A percentile compares a stretch with the other conserved stretches of the same genome.
Evolutionary conservation across 2,113 vertebrate genomes (phyloP).

Genomic region (Anseranas semipalmata): DNA sequence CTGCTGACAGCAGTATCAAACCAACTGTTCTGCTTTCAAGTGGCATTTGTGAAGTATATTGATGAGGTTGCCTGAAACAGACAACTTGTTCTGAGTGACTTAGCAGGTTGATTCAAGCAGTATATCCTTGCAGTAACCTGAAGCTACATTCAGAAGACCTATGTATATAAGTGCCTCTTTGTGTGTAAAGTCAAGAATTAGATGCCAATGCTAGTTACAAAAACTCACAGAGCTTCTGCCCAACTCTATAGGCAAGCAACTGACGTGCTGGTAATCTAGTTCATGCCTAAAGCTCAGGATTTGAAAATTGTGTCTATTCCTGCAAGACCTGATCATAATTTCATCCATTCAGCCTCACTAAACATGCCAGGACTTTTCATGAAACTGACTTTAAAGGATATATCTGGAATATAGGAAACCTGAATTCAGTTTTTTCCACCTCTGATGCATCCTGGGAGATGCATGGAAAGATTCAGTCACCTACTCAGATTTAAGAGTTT

Average conservation of each 20-base stretch:
- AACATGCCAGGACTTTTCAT: neutral
- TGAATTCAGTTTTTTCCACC: neutral
- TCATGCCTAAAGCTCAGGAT: neutral
- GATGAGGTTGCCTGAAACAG: neutral
- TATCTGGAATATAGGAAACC: neutral
- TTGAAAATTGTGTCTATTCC: neutral
- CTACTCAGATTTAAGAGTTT: neutral
- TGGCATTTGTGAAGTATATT: neutral
- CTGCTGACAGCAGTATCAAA: neutral
- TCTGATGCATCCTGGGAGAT: neutral
- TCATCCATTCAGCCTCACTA: neutral
- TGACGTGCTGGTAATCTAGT: neutral
- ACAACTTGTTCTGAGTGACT: neutral
- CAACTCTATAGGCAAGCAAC: neutral
- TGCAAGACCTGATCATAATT: neutral
- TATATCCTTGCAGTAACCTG: neutral
- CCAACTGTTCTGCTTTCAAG: neutral
- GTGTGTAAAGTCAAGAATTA: neutral
- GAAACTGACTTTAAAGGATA: neutral
- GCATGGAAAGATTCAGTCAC: neutral
- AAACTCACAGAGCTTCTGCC: neutral
- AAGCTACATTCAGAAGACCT: neutral
- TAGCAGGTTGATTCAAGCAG: neutral
- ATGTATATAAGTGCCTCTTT: accelerated
- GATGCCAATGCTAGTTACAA: neutral